These are phyloP conservation scores for Prunella strophiata DNA, from an alignment of 2,797 vertebrate species.

Conservation along the genomic window DNA sequence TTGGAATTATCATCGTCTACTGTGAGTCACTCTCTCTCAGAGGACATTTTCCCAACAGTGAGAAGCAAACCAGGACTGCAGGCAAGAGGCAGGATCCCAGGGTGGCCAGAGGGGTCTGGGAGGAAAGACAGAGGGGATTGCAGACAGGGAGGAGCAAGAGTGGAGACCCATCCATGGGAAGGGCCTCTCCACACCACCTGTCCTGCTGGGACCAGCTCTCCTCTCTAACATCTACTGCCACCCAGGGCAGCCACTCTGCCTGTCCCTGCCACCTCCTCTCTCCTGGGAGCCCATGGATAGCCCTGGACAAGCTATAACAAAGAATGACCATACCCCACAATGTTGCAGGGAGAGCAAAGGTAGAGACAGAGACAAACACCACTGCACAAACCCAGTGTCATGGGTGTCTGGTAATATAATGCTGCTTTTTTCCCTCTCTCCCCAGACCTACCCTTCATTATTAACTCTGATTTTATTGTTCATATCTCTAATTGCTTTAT, in stretches of 20 bases:
- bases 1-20: not conserved
- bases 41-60: not conserved
- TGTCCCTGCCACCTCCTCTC: not conserved
- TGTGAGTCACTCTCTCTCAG: not conserved
- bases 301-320: not conserved
- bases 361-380: not conserved
- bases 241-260: not conserved
- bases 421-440: not conserved
- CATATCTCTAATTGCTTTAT: not conserved
- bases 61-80: not conserved
- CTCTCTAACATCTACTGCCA: not conserved
- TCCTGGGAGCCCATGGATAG: not conserved
- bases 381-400: not conserved
- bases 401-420: not conserved
- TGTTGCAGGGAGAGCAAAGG: not conserved
- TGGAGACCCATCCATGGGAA: not conserved
- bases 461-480: not conserved
- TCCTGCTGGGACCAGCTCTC: not conserved
- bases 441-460: not conserved
- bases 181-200: not conserved
- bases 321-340: not conserved
- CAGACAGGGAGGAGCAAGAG: not conserved
- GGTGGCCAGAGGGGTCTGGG: not conserved
- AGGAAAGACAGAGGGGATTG: not conserved
- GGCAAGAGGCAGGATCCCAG: not conserved